Percentiles rank a stretch among this genome's conserved stretches.
phyloP scores from a whole-genome alignment of 1,140 invertebrate species.

The Solenopsis fugax region DNA sequence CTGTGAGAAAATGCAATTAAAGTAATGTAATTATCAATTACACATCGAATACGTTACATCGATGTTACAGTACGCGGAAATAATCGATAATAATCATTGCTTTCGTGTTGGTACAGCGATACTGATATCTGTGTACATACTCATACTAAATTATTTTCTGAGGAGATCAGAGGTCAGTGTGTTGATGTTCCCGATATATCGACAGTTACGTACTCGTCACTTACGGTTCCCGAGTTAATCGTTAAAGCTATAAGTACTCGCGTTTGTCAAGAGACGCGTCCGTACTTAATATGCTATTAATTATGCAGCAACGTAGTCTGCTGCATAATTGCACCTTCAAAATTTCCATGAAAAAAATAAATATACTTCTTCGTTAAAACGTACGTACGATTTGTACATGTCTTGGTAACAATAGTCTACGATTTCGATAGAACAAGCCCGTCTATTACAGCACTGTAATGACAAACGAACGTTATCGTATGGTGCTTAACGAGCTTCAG shows the following conservation, averaged over 20 bases:
- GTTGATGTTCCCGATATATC: slow-evolving; percentile 52
- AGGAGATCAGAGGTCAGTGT: slow-evolving; percentile 61
- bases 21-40: slow-evolving; percentile 22
- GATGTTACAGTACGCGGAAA: background rate
- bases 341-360: background rate
- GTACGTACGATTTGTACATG: background rate
- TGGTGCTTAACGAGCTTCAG: slow-evolving; percentile 48
- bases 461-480: background rate
- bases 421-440: background rate
- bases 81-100: slow-evolving; percentile 10
- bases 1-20: background rate
- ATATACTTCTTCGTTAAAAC: background rate
- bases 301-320: background rate
- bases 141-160: slow-evolving; percentile 36
- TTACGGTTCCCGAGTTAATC: slow-evolving; percentile 35
- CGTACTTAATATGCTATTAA: slow-evolving; percentile 15
- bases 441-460: slow-evolving; percentile 59
- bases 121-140: background rate
- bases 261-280: background rate
- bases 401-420: background rate
- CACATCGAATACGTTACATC: background rate
- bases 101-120: background rate
- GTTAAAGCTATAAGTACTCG: background rate
- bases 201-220: slow-evolving; percentile 57
- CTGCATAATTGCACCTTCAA: background rate